These are phyloP conservation scores for Thymelicus sylvestris DNA, from an alignment of 2,888 invertebrate genomes.

Conservation along the genomic window DNA sequence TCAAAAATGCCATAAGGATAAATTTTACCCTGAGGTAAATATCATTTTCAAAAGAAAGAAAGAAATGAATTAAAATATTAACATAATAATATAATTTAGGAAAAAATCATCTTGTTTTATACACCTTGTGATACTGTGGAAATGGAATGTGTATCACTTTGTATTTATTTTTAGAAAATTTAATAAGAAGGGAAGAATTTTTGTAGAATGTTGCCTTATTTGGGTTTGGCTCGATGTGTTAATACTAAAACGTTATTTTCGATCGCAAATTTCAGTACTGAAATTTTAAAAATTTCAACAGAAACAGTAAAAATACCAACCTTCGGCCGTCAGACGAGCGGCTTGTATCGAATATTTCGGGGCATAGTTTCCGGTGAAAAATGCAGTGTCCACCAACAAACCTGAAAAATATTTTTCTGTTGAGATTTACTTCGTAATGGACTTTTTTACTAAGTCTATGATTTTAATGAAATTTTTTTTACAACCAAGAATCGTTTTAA, in stretches of 20 bases:
- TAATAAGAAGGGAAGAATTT: background rate
- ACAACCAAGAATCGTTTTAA: too few species aligned
- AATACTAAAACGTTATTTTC: conserved; percentile 1
- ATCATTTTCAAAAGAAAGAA: too few species aligned
- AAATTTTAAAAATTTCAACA: background rate
- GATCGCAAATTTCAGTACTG: background rate
- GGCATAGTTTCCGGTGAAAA: conserved; percentile 86
- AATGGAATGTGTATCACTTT: background rate
- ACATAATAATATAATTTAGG: too few species aligned
- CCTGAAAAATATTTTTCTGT: conserved; percentile 57
- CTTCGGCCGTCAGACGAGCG: conserved; percentile 77
- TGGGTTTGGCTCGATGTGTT: background rate
- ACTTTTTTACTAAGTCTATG: too few species aligned
- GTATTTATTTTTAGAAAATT: background rate
- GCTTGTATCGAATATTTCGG: conserved; percentile 87
- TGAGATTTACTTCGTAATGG: conserved; percentile 2
- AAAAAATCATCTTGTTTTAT: background rate
- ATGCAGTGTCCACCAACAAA: conserved; percentile 85
- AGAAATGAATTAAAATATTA: too few species aligned
- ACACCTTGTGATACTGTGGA: background rate
- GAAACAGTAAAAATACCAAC: conserved; percentile 53
- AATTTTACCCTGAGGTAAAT: too few species aligned
- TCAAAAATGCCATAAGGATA: too few species aligned
- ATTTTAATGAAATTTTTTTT: too few species aligned
- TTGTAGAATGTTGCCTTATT: background rate